These are phyloP conservation scores for Micromesistius poutassou DNA, from an alignment of 2,797 vertebrate species.

Conservation along the genomic window DNA sequence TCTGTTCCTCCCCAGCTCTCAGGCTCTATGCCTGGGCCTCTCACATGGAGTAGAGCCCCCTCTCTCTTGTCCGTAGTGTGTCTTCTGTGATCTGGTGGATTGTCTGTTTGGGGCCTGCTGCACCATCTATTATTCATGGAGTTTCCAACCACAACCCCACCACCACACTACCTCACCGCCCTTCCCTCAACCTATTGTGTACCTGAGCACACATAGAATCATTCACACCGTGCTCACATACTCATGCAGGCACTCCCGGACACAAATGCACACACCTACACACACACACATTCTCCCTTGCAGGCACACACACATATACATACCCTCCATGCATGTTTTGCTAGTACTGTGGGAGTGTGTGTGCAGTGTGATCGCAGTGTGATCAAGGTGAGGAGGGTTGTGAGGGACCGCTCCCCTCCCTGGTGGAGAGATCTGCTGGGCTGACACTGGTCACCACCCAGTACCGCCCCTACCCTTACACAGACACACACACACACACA, in stretches of 20 bases:
- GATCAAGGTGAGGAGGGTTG: constrained; percentile 8
- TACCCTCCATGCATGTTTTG: background rate
- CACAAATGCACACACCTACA: background rate
- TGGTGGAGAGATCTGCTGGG: constrained; percentile 27
- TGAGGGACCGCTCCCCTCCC: constrained; percentile 10
- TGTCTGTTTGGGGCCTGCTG: constrained; percentile 58
- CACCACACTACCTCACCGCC: constrained; percentile 11
- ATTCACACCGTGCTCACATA: background rate
- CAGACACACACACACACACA: background rate
- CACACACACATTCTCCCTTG: background rate
- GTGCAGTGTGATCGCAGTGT: background rate
- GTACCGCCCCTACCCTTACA: constrained; percentile 21
- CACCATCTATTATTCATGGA: constrained; percentile 68
- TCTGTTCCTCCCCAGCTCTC: constrained; percentile 25
- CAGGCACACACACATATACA: background rate
- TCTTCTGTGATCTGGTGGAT: constrained; percentile 62
- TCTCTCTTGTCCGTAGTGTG: constrained; percentile 60
- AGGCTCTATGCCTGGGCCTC: constrained; percentile 36
- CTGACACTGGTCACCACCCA: constrained; percentile 20
- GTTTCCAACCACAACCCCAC: constrained; percentile 22
- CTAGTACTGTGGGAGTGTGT: constrained; percentile 2
- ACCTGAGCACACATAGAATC: constrained; percentile 18
- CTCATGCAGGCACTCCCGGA: background rate
- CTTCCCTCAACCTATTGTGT: background rate
- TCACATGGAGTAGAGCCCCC: constrained; percentile 71